Conservation (phyloP, 2,113 vertebrate species). For the Cebidichthys violaceus region DNA sequence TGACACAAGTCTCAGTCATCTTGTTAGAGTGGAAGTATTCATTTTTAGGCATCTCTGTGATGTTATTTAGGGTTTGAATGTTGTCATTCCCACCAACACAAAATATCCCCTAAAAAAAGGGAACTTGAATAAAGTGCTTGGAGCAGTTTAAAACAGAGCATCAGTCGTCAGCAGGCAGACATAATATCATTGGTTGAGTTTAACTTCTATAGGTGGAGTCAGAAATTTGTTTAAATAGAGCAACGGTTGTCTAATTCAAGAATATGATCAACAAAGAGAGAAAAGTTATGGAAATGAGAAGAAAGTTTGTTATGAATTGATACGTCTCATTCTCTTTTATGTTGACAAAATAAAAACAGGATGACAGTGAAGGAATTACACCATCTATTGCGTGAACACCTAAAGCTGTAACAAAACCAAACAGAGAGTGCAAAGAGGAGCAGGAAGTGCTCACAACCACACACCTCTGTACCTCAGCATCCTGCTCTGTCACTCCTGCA, state of each 20-base stretch:
- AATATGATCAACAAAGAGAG: background rate
- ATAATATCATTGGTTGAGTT: background rate
- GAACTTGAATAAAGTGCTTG: background rate
- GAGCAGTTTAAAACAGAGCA: background rate
- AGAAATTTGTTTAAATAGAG: background rate
- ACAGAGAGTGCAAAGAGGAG: slow-evolving; percentile 26
- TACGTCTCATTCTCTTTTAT: background rate
- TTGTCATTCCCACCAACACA: background rate
- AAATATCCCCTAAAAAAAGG: background rate
- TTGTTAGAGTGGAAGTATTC: background rate
- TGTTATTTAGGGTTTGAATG: background rate
- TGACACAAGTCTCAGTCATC: background rate
- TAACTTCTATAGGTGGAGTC: background rate
- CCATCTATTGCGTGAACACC: background rate
- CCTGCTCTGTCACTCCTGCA: slow-evolving; percentile 46
- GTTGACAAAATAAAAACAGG: background rate
- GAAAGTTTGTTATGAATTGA: background rate
- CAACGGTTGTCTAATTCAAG: background rate
- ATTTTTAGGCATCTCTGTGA: background rate
- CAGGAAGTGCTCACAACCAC: slow-evolving; percentile 83
- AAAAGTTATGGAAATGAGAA: background rate
- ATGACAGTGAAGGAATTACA: background rate
- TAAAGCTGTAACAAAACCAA: background rate
- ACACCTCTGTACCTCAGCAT: slow-evolving; percentile 63
- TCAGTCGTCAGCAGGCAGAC: background rate